Evolutionary conservation across 2,888 invertebrate genomes (phyloP).

Genomic region (Stramonita haemastoma): DNA sequence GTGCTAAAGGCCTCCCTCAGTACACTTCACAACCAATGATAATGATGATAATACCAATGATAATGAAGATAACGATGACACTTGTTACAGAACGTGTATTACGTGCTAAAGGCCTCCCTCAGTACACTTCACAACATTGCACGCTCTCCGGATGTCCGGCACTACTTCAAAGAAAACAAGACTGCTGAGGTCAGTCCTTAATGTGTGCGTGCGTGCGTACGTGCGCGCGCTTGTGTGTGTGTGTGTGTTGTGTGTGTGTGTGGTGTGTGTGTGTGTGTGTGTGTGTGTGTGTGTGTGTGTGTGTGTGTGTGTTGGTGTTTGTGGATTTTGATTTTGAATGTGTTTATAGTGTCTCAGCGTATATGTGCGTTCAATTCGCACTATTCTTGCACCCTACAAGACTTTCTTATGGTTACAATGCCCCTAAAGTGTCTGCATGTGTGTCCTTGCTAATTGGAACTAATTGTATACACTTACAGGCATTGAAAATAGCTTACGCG

Average conservation of each 20-base stretch:
- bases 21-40: conserved; percentile 68
- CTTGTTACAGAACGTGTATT: conserved; percentile 70
- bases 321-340: too few species aligned
- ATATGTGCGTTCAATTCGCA: too few species aligned
- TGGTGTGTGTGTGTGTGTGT: too few species aligned
- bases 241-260: conserved; percentile 5
- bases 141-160: conserved; percentile 66
- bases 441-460: too few species aligned
- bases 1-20: conserved; percentile 73
- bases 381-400: too few species aligned
- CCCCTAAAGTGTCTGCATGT: too few species aligned
- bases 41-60: neutral
- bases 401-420: too few species aligned
- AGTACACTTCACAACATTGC: conserved; percentile 74
- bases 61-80: neutral
- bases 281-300: too few species aligned
- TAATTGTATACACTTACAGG: too few species aligned
- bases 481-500: too few species aligned
- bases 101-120: conserved; percentile 73
- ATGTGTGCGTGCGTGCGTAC: conserved; percentile 21
- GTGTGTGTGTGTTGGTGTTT: too few species aligned
- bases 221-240: neutral
- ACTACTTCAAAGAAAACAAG: conserved; percentile 69
- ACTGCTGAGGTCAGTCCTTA: conserved; percentile 65
- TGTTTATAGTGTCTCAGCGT: too few species aligned